Base-by-base conservation (phyloP, 92 coral and sea anemone species). In the Scolanthus callimorphus region DNA sequence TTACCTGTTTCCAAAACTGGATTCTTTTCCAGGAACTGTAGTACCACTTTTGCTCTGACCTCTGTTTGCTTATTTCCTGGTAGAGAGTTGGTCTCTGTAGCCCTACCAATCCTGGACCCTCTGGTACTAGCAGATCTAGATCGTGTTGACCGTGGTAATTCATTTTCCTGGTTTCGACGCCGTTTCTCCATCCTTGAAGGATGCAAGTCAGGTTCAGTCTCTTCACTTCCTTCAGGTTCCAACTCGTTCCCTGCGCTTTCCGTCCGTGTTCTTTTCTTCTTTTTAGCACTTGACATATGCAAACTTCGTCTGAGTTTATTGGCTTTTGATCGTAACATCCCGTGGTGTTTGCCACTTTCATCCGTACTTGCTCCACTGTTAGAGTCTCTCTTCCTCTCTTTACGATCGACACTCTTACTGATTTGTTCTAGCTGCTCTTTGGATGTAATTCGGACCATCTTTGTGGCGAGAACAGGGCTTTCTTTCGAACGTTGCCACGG, bases 251-350 rank as follows among this genome's bases (percentile, higher is more conserved):
- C 65, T 47, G 39, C 74, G 29, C 57, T 76, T 70, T 54, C 57
- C 72, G 55, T 62, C 20, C 76, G 62, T 2, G 71, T 69, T 37
- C 81, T 67, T 20, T 63, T 71, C 60, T 79, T 88, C 76, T 72
- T 86, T 54, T 77, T 71, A 38, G 76, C 84, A n/a, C n/a, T n/a
- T 4, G 96, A 78, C 58, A 83, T 39, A 17, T 80, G 73, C 53
- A 88, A 73, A 56, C 96, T 88, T 44, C 81, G 96, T 28, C 96
- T 73, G 0, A 88, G 77, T 29, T 54, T 83, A 26, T 84, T 83
- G 17, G 96, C 87, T 60, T 78, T 88, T 23, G 91, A 77, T 2
- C 83, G 49, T 26, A 69, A 41, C 17, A 43, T 34, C 2, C 63
- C 65, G 12, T 59, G 75, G 0, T 63, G 27, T 43, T 68, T 68